Evolutionary conservation across 2,888 invertebrate genomes (phyloP).

Genomic region (Troides oblongomaculatus): DNA sequence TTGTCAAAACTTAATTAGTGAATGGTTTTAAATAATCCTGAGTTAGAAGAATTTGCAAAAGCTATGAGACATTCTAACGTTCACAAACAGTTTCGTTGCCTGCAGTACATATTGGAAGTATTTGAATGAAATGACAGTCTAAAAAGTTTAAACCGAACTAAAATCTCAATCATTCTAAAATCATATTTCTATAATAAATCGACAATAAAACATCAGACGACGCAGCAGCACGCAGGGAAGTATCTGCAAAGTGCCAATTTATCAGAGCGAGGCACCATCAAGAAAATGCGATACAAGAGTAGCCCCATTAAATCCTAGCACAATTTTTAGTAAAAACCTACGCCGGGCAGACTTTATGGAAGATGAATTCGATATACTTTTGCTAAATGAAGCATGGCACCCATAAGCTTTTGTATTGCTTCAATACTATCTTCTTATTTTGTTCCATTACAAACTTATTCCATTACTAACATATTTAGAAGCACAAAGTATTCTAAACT

Average conservation of each 20-base stretch:
- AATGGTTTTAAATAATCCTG: no score
- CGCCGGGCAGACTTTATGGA: slow-evolving; percentile 51
- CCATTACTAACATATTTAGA: slow-evolving; percentile 2
- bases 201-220: slow-evolving; percentile 26
- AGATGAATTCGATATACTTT: slow-evolving; percentile 76
- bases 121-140: background rate
- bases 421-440: slow-evolving; percentile 52
- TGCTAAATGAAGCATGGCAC: slow-evolving; percentile 76
- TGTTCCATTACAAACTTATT: slow-evolving; percentile 44
- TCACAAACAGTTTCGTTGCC: no score
- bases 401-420: slow-evolving; percentile 56
- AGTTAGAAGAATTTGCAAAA: no score
- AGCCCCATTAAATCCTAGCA: slow-evolving; percentile 44
- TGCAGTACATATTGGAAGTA: no score
- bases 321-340: slow-evolving; percentile 59
- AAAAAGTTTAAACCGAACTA: slow-evolving; percentile 17
- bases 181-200: background rate
- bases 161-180: slow-evolving; percentile 26
- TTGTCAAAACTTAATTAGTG: no score
- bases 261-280: slow-evolving; percentile 45
- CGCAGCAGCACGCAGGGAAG: slow-evolving; percentile 28
- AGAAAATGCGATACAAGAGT: slow-evolving; percentile 42
- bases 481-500: slow-evolving; percentile 34
- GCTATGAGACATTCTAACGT: no score
- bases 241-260: slow-evolving; percentile 43